Evolutionary conservation across 2,797 vertebrate genomes (phyloP).

Genomic region (Hylomyscus alleni): DNA sequence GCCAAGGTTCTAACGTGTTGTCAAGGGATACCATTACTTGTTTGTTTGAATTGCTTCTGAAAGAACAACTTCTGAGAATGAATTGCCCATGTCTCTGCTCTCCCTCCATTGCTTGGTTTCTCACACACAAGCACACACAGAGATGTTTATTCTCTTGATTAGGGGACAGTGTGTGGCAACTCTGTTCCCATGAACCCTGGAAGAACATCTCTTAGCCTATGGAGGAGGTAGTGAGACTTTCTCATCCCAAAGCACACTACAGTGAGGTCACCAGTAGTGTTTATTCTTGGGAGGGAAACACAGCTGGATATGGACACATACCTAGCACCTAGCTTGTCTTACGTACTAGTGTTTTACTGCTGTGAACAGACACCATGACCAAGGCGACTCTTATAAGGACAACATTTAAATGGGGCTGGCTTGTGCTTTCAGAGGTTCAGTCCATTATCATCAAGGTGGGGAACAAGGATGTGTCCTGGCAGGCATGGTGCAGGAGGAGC

Average conservation of each 20-base stretch:
- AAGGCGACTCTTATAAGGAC: neutral
- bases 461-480: neutral
- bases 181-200: neutral
- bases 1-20: constrained; percentile 60
- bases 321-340: neutral
- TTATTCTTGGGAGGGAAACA: neutral
- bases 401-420: neutral
- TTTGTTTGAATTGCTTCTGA: constrained; percentile 49
- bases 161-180: neutral
- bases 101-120: neutral
- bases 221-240: neutral
- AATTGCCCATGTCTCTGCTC: neutral
- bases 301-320: neutral
- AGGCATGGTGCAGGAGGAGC: neutral
- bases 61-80: neutral
- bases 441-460: neutral
- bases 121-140: neutral
- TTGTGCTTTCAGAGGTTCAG: neutral
- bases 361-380: neutral
- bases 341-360: neutral
- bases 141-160: neutral
- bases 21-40: constrained; percentile 64
- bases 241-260: neutral
- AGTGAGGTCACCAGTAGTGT: neutral
- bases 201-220: neutral